Evolutionary conservation across 1,140 invertebrate genomes (phyloP).

Genomic region (Nasonia vitripennis): DNA sequence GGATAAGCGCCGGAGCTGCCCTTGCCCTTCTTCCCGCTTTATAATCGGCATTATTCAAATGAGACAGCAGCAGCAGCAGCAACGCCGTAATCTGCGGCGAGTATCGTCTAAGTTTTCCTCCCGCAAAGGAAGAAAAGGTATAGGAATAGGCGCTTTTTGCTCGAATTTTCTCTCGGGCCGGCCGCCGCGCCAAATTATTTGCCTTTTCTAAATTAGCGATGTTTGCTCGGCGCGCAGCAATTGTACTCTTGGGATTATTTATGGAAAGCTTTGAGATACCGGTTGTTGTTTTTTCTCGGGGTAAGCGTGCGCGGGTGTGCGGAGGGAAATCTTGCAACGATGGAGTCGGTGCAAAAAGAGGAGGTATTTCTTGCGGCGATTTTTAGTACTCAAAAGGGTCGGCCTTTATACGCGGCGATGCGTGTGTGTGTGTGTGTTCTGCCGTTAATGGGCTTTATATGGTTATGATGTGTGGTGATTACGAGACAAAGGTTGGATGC

Average conservation of each 20-base stretch:
- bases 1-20: not conserved
- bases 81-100: constrained; percentile 67
- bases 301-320: not conserved
- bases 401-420: not conserved
- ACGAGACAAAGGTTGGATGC: constrained; percentile 13
- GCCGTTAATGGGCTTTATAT: constrained; percentile 39
- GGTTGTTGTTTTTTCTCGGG: not conserved
- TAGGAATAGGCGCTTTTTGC: constrained; percentile 57
- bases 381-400: constrained; percentile 52
- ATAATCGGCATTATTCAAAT: constrained; percentile 73
- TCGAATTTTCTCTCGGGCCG: not conserved
- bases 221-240: constrained; percentile 46
- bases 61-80: constrained; percentile 62
- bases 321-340: not conserved
- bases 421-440: constrained; percentile 13
- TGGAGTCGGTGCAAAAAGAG: not conserved
- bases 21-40: constrained; percentile 57
- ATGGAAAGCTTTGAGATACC: constrained; percentile 47
- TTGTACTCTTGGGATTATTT: constrained; percentile 52
- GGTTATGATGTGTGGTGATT: constrained; percentile 45
- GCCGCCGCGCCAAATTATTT: constrained; percentile 53
- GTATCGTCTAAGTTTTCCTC: constrained; percentile 34
- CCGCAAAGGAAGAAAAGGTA: constrained; percentile 44
- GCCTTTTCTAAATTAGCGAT: constrained; percentile 53
- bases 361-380: not conserved